Base-by-base conservation (phyloP, 1,140 invertebrate genomes). In the Halyomorpha halys region DNA sequence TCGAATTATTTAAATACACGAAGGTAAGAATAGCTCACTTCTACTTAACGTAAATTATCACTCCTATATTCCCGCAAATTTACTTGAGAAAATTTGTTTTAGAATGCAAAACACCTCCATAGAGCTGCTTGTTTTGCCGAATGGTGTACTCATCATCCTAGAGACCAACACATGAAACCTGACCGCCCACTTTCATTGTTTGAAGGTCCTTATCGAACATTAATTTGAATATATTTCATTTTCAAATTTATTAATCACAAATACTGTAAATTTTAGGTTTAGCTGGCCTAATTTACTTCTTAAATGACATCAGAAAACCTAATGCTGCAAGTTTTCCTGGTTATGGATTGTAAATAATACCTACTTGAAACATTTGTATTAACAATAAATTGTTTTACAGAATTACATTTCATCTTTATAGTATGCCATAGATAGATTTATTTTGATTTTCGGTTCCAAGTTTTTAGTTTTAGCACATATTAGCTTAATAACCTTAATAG, bases 171-270 rank as follows among this genome's bases (percentile, higher is more conserved):
- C 68, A 78, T 79, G 65, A 71, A 70, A 9, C 86, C 91, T 16
- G 91, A 95, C 75, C 75, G 84, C 66, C 91, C 90, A 0, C 82
- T 83, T 60, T 94, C 91, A 1, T 74, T 95, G 11, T 95, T 89
- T 76, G 91, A 95, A 83, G 93, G 92, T 79, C 73, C 14, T 61
- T 13, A 39, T 9, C 13, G 34, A 6, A 11, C 34, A 11, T 39
- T 6, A 30, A 13, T 1, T 39, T 39, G 34, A 39, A 39, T 39
- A 6, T 8, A 39, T 39, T 39, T 3, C 6, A 39, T 13, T 39
- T 6, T 39, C 11, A 39, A 6, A 13, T 39, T 11, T 13, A 39
- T 39, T 39, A 39, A 39, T 6, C 34, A 11, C 34, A 39, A 39
- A 39, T 39, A 11, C 34, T 9, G 4, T 63, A 13, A 66, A 44